Conservation (phyloP, 2,113 vertebrate species). For the Pangasianodon gigas region DNA sequence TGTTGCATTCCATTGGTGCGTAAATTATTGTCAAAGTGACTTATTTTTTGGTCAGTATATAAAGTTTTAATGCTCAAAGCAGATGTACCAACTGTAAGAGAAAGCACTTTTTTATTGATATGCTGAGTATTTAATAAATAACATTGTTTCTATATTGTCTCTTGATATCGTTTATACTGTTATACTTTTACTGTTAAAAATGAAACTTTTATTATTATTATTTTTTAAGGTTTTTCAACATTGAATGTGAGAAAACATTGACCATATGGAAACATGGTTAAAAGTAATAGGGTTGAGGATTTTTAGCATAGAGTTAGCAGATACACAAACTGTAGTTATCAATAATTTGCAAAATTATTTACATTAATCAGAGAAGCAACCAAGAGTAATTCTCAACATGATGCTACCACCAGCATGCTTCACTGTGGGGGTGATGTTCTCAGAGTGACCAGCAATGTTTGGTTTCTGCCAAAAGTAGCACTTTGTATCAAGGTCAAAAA, state of each 20-base stretch:
- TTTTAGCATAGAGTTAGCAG: too few species aligned
- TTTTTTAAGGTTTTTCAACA: too few species aligned
- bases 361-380: too few species aligned
- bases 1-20: not conserved
- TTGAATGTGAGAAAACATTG: not conserved
- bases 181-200: not conserved
- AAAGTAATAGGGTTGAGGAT: not conserved
- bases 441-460: not conserved
- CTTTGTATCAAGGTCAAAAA: not conserved
- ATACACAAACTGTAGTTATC: too few species aligned
- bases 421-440: too few species aligned
- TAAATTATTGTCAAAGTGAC: not conserved
- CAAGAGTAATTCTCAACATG: too few species aligned
- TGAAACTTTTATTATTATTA: too few species aligned
- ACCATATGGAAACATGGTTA: not conserved
- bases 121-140: slow-evolving; percentile 8
- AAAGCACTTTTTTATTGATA: not conserved
- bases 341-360: too few species aligned
- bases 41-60: not conserved
- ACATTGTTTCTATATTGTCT: not conserved
- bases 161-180: too few species aligned
- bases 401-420: too few species aligned
- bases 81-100: not conserved
- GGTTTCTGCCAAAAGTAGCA: not conserved
- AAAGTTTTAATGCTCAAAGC: not conserved